Evolutionary conservation across 2,888 invertebrate species (phyloP).

Genomic region (Metallyticus violacea): DNA sequence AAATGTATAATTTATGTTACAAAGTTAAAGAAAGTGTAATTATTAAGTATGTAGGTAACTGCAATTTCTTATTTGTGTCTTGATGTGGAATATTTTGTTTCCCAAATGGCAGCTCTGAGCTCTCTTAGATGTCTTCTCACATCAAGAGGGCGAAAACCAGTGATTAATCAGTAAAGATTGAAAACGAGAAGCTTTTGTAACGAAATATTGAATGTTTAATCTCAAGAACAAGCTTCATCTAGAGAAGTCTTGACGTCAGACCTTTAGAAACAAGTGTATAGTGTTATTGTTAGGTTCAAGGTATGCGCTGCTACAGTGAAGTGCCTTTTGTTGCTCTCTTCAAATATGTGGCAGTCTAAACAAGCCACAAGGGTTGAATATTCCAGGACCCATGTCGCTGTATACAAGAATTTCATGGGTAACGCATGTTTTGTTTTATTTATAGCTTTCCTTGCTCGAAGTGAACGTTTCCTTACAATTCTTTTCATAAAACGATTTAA

Average conservation of each 20-base stretch:
- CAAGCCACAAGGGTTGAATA: neutral
- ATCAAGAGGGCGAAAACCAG: neutral
- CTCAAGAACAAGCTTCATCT: neutral
- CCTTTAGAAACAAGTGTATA: too few species aligned
- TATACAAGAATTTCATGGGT: neutral
- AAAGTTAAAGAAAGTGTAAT: too few species aligned
- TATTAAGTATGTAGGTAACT: too few species aligned
- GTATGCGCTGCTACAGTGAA: neutral
- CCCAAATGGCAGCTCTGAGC: too few species aligned
- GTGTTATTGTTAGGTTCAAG: neutral
- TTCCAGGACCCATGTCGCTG: neutral
- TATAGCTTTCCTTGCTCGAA: neutral
- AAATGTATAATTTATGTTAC: too few species aligned
- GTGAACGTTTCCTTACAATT: too few species aligned
- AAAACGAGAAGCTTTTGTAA: neutral
- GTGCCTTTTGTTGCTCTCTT: neutral
- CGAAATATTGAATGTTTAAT: neutral
- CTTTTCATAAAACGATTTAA: too few species aligned
- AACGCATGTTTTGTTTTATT: neutral
- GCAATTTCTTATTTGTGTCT: too few species aligned
- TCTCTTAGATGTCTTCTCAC: too few species aligned
- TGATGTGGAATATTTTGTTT: too few species aligned
- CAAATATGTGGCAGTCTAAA: neutral
- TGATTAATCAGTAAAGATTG: neutral
- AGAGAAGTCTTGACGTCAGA: neutral